Conservation (phyloP, 2,797 vertebrate genomes). For the Chlorospingus flavigularis region DNA sequence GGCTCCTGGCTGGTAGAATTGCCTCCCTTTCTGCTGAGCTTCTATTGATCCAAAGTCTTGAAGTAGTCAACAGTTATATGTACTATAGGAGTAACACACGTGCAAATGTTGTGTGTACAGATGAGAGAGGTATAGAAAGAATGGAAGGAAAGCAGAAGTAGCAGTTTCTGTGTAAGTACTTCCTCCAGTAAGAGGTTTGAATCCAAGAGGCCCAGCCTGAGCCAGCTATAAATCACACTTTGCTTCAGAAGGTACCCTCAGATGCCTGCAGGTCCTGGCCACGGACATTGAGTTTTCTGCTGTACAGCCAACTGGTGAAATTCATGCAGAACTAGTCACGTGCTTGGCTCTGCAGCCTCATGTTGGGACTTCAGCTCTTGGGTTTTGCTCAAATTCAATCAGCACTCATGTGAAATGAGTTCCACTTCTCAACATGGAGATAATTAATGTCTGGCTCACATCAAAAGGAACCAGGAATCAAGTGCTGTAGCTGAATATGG, state of each 20-base stretch:
- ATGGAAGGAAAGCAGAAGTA: neutral
- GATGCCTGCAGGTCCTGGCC: neutral
- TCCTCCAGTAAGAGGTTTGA: neutral
- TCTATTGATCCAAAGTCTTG: slow-evolving; percentile 33
- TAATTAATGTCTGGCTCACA: neutral
- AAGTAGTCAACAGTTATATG: neutral
- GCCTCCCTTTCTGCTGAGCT: neutral
- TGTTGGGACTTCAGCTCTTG: neutral
- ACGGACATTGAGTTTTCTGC: neutral
- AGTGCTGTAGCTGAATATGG: neutral
- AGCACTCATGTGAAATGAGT: neutral
- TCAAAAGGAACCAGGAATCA: neutral
- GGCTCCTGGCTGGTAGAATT: slow-evolving; percentile 15
- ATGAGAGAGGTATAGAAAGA: neutral
- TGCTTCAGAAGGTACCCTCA: neutral
- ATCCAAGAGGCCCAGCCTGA: neutral
- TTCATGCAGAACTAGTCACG: rapidly evolving
- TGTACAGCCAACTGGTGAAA: neutral
- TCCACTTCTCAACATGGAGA: neutral
- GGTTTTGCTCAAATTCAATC: neutral
- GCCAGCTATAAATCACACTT: neutral
- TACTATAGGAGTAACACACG: neutral
- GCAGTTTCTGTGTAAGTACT: neutral
- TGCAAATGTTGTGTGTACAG: neutral
- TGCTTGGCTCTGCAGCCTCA: neutral